Evolutionary conservation across 2,888 invertebrate genomes (phyloP).

Genomic region (Ormyrus pomaceus): DNA sequence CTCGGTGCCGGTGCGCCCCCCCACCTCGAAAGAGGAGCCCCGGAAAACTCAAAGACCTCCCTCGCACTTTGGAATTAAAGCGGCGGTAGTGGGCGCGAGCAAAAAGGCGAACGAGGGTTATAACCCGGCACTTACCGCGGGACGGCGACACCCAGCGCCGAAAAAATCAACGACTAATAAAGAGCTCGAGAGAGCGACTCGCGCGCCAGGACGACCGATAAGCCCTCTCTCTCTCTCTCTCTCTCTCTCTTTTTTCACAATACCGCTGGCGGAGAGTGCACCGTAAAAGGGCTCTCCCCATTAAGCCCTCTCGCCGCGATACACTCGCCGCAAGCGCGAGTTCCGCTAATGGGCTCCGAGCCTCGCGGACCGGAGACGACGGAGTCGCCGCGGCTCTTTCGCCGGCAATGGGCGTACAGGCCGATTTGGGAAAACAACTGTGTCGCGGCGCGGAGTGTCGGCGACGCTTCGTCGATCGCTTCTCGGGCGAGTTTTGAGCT

Average conservation of each 20-base stretch:
- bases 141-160: too few species aligned
- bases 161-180: not conserved
- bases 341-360: conserved; percentile 19
- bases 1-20: too few species aligned
- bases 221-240: not conserved
- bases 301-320: conserved; percentile 31
- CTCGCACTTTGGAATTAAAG: too few species aligned
- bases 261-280: not conserved
- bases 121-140: too few species aligned
- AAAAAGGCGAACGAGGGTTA: too few species aligned
- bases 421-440: too few species aligned
- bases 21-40: too few species aligned
- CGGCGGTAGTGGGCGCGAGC: too few species aligned
- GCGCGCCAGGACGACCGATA: conserved; percentile 18
- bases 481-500: too few species aligned
- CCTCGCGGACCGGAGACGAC: not conserved
- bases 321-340: not conserved
- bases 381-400: conserved; percentile 10
- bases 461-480: too few species aligned
- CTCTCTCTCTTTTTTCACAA: conserved; percentile 7
- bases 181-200: not conserved
- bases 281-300: conserved; percentile 42
- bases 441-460: too few species aligned
- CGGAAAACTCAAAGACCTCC: too few species aligned
- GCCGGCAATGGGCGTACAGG: not conserved